Evolutionary conservation across 2,888 invertebrate genomes (phyloP).

Genomic region (Zhuqinia jingwanae): DNA sequence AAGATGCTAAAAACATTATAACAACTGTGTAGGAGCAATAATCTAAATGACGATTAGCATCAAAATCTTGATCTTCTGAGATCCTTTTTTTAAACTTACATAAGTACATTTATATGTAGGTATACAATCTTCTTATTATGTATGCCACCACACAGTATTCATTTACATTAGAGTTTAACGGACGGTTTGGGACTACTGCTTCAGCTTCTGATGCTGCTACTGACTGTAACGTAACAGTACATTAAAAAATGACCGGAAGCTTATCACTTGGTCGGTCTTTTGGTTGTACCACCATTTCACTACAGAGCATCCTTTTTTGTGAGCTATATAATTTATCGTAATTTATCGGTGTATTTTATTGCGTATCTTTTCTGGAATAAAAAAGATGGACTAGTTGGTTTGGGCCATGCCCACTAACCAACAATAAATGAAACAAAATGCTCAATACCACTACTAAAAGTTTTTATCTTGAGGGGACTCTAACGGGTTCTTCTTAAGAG

Average conservation of each 20-base stretch:
- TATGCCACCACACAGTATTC: constrained; percentile 8
- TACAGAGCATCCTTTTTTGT: constrained; percentile 8
- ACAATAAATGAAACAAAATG: constrained; percentile 35
- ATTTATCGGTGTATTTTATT: constrained; percentile 67
- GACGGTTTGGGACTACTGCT: neutral
- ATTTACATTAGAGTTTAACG: constrained; percentile 9
- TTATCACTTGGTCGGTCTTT: constrained; percentile 48
- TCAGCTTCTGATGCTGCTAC: neutral
- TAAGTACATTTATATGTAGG: too few species aligned
- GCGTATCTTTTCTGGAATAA: constrained; percentile 13
- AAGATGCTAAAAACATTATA: neutral
- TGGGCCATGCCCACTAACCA: constrained; percentile 35
- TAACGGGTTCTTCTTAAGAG: constrained; percentile 65
- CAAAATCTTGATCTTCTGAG: constrained; percentile 38
- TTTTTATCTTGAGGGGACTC: constrained; percentile 62
- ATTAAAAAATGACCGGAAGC: constrained; percentile 70
- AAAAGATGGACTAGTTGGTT: constrained; percentile 2
- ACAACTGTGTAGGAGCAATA: constrained; percentile 30
- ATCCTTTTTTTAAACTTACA: neutral
- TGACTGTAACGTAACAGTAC: constrained; percentile 11
- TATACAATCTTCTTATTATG: neutral
- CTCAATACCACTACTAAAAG: constrained; percentile 21
- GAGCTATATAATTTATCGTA: constrained; percentile 69
- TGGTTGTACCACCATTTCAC: constrained; percentile 8
- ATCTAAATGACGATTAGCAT: constrained; percentile 31